Conservation (phyloP, 2,113 vertebrate genomes). For the Mastomys natalensis region DNA sequence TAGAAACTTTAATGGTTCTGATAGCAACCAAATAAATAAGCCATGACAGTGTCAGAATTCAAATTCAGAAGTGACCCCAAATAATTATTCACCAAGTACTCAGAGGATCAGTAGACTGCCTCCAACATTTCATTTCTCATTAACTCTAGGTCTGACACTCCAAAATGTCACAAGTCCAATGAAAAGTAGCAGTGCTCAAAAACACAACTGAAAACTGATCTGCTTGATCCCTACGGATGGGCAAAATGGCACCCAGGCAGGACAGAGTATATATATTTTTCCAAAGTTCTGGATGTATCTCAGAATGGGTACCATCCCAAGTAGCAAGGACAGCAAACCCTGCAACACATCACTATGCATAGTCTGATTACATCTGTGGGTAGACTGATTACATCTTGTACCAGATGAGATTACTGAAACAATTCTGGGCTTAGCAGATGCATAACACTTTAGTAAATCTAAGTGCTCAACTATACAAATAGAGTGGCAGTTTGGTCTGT, state of each 20-base stretch:
- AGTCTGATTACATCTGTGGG: not conserved
- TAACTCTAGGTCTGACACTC: not conserved
- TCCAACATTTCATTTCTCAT: not conserved
- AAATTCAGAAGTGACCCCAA: not conserved
- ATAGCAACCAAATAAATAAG: not conserved
- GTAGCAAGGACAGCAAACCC: not conserved
- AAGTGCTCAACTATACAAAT: constrained; percentile 49
- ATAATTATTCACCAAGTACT: not conserved
- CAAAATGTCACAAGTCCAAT: not conserved
- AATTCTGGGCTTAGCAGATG: not conserved
- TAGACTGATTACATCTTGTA: constrained; percentile 67
- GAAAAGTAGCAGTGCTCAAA: not conserved
- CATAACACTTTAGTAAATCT: constrained; percentile 58
- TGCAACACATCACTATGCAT: not conserved
- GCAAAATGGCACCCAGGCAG: not conserved
- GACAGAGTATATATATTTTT: not conserved
- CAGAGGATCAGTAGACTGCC: not conserved
- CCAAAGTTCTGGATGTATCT: not conserved
- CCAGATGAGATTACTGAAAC: constrained; percentile 58
- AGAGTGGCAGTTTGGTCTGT: not conserved
- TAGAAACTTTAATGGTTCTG: not conserved
- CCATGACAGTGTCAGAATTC: not conserved
- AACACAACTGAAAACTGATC: not conserved
- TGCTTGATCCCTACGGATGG: not conserved
- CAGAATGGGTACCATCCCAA: accelerated